Evolutionary conservation across 64 coral and sea anemone species (phyloP), one percentile per base, ranked within the genome.

Genomic region (Porites australiensis): DNA sequence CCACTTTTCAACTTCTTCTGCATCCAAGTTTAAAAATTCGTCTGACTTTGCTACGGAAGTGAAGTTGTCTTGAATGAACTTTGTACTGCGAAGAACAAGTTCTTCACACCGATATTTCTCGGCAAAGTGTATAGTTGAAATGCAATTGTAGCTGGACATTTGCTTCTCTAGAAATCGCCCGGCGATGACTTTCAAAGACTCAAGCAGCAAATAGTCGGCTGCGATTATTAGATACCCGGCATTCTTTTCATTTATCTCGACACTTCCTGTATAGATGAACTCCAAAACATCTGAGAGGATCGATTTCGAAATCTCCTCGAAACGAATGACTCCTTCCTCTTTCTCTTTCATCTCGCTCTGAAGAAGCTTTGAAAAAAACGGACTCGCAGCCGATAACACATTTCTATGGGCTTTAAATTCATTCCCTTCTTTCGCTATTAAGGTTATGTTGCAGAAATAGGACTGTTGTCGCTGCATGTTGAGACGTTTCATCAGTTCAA

Each of bases 261-360:
- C 47, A 19, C 47, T 79, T 53, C 76, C 76, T 21, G 76, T 79
- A 44, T 79, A 79, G 16, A 79, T 48, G 50, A 44, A 79, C 47
- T 79, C 76, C 18, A 79, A 50, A 19, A 79, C 21, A 79, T 79
- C 47, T 50, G 12, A 20, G 11, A 79, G 20, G 16, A 79, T 48
- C 18, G 76, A 79, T 8, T 21, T 8, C 47, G 20, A 44, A 44
- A 79, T 48, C 47, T 79, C 43, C 21, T 88, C 50, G 13, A 88
- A n/a, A 45, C 43, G 37, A 58, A 88, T 75, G 27, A 14, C 68
- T 15, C 74, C 69, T 58, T 73, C 52, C 9, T 75, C 20, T 61
- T 74, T 88, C 70, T 88, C 86, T 75, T 88, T 88, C 71, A 88
- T 74, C 1, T 75, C 86, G n/a, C 70, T 88, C n/a, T 53, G 46